Evolutionary conservation across 1,140 invertebrate genomes (phyloP).

Genomic region (Halesus radiatus): DNA sequence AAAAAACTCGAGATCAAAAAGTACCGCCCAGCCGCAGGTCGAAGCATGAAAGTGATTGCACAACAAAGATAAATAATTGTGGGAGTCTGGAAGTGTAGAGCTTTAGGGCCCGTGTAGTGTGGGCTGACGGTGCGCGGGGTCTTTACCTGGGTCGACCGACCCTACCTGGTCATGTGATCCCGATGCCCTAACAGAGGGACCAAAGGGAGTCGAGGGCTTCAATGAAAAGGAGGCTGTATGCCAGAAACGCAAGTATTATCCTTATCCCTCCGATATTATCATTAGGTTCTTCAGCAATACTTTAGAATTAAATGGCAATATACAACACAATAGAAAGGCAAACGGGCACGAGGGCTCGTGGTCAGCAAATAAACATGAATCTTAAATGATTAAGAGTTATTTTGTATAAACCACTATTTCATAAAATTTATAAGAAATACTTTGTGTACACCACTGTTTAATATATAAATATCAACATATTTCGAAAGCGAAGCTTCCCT

Average conservation of each 20-base stretch:
- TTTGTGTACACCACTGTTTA: too few species aligned
- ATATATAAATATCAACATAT: too few species aligned
- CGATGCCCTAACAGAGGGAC: neutral
- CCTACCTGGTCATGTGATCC: constrained; percentile 1
- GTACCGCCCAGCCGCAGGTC: neutral
- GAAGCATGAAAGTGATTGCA: constrained; percentile 11
- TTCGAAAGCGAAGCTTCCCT: too few species aligned
- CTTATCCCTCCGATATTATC: too few species aligned
- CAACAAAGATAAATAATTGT: constrained; percentile 24
- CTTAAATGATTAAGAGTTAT: too few species aligned
- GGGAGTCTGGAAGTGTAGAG: neutral
- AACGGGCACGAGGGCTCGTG: too few species aligned
- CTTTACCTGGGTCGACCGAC: neutral
- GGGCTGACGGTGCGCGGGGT: neutral
- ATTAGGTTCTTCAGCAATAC: too few species aligned
- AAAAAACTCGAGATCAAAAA: constrained; percentile 1
- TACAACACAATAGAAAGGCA: too few species aligned
- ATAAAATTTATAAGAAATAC: too few species aligned
- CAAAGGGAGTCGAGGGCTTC: neutral
- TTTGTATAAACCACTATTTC: too few species aligned
- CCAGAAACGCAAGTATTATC: neutral
- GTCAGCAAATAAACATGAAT: too few species aligned
- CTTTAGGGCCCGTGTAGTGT: neutral
- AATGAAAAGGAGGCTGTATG: neutral
- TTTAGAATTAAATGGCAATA: too few species aligned